Evolutionary conservation across 2,888 invertebrate genomes (phyloP).

Genomic region (Muscina levida): DNA sequence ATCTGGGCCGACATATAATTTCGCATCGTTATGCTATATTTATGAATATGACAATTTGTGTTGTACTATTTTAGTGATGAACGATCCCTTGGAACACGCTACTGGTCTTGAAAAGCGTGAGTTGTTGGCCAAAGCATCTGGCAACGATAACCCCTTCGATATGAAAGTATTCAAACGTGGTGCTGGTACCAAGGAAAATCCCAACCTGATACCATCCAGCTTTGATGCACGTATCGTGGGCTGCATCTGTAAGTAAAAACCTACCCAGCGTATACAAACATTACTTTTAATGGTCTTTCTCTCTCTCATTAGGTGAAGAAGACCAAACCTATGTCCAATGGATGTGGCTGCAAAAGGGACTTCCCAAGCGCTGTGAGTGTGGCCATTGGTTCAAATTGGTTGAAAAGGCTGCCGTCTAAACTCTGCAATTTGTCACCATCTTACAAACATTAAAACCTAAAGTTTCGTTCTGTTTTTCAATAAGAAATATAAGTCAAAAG

Average conservation of each 20-base stretch:
- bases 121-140: slow-evolving; percentile 90
- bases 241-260: slow-evolving; percentile 88
- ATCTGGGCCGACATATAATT: no score
- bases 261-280: not conserved
- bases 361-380: slow-evolving; percentile 95
- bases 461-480: slow-evolving; percentile 62
- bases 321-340: slow-evolving; percentile 93
- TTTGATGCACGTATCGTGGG: slow-evolving; percentile 95
- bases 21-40: no score
- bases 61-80: slow-evolving; percentile 83
- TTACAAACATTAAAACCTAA: slow-evolving; percentile 67
- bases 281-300: not conserved
- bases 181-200: slow-evolving; percentile 90
- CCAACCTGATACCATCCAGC: slow-evolving; percentile 94
- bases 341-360: slow-evolving; percentile 96
- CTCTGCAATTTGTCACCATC: slow-evolving; percentile 64
- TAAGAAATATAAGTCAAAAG: slow-evolving; percentile 74
- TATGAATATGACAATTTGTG: not conserved
- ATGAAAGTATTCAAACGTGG: slow-evolving; percentile 91
- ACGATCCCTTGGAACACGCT: slow-evolving; percentile 94
- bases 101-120: slow-evolving; percentile 96
- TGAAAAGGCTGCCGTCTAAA: slow-evolving; percentile 87
- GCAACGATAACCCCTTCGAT: slow-evolving; percentile 93
- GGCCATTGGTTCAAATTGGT: slow-evolving; percentile 98
- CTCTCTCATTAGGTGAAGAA: slow-evolving; percentile 85